These are phyloP conservation scores for Edolisoma coerulescens DNA, from an alignment of 2,113 vertebrate genomes.

Conservation along the genomic window DNA sequence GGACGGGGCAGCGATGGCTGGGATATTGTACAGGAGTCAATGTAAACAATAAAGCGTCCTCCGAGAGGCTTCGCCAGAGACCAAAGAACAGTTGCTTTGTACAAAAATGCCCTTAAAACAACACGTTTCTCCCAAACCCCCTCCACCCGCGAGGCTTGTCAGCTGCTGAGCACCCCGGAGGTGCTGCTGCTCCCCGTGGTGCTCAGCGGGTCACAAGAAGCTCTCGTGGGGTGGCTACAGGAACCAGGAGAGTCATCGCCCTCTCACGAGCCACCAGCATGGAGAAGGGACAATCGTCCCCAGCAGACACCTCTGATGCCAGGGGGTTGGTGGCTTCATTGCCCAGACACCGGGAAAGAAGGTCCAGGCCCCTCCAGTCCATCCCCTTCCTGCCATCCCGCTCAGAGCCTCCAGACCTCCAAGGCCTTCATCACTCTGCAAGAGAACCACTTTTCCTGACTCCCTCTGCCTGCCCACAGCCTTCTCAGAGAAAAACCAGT, in stretches of 20 bases:
- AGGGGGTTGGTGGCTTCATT: background rate
- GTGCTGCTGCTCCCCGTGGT: background rate
- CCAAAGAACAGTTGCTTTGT: conserved; percentile 68
- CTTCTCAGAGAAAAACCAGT: background rate
- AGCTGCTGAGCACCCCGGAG: background rate
- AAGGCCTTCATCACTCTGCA: background rate
- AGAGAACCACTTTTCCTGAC: background rate
- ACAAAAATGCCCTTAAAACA: conserved; percentile 74
- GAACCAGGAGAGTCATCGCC: background rate
- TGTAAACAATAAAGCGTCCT: conserved; percentile 78
- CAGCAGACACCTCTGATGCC: background rate
- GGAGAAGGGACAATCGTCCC: background rate
- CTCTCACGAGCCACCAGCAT: background rate
- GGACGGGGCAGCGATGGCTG: background rate
- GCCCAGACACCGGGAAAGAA: background rate
- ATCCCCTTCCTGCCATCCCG: background rate
- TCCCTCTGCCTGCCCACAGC: background rate
- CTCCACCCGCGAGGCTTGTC: background rate
- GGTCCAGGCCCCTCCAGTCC: background rate
- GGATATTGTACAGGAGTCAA: conserved; percentile 65
- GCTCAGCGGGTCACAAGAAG: background rate
- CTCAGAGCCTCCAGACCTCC: conserved; percentile 38
- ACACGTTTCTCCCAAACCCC: background rate
- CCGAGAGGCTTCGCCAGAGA: conserved; percentile 62
- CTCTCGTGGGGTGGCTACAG: background rate